Evolutionary conservation across 1,140 invertebrate genomes (phyloP).

Genomic region (Aphelinus certus): DNA sequence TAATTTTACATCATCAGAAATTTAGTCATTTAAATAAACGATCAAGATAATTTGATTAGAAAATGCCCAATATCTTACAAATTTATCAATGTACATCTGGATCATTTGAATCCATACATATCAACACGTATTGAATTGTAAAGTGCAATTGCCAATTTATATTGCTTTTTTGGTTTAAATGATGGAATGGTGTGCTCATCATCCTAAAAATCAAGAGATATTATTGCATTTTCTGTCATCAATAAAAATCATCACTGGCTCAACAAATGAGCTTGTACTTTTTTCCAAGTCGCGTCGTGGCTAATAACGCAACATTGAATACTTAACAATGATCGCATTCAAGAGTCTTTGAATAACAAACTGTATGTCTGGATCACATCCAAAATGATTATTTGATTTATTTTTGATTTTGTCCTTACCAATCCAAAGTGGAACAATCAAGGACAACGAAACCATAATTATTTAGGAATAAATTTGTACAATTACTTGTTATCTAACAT

Average conservation of each 20-base stretch:
- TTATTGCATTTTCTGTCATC: constrained; percentile 12
- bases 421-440: too few species aligned
- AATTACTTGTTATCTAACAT: too few species aligned
- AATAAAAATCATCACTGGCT: constrained; percentile 37
- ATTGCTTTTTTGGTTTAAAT: constrained; percentile 14
- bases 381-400: too few species aligned
- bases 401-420: too few species aligned
- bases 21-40: constrained; percentile 7
- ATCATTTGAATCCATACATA: background rate
- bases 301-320: constrained; percentile 27
- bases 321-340: constrained; percentile 24
- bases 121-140: background rate
- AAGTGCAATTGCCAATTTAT: constrained; percentile 14
- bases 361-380: too few species aligned
- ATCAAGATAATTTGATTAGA: background rate
- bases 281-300: constrained; percentile 29
- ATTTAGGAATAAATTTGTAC: too few species aligned
- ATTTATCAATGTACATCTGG: background rate
- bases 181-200: constrained; percentile 17
- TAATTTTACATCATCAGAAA: constrained; percentile 2
- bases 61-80: constrained; percentile 27
- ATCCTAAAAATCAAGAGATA: constrained; percentile 3
- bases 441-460: too few species aligned
- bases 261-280: constrained; percentile 37
- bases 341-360: too few species aligned